phyloP scores from a whole-genome alignment of 2,113 vertebrate genomes.

The Pyxicephalus adspersus region DNA sequence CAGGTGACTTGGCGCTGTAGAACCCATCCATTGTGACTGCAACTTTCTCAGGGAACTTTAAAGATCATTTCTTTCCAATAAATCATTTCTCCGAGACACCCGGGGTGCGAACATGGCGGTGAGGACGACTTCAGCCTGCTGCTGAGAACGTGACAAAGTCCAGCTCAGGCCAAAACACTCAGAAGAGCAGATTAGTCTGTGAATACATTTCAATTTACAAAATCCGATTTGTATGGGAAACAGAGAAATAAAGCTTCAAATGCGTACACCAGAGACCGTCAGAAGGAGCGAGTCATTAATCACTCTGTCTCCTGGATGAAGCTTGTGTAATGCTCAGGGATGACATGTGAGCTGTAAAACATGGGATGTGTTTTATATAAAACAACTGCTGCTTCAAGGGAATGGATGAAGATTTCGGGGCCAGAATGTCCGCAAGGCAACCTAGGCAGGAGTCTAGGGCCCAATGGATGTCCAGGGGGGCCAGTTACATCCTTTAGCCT shows the following conservation, averaged over 20 bases:
- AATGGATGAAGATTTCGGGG: no score
- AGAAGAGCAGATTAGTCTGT: slow-evolving; percentile 7
- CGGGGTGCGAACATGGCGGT: neutral
- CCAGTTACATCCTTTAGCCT: no score
- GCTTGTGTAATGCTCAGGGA: slow-evolving; percentile 30
- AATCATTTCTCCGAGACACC: slow-evolving; percentile 46
- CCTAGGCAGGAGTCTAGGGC: no score
- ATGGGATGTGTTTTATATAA: neutral
- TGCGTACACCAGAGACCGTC: slow-evolving; percentile 25
- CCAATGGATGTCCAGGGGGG: no score
- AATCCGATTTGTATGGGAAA: slow-evolving; percentile 22
- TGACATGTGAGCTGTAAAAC: slow-evolving; percentile 5
- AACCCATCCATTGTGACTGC: neutral
- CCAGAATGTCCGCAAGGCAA: no score
- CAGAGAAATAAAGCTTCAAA: slow-evolving; percentile 13
- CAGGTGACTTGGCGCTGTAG: slow-evolving; percentile 17
- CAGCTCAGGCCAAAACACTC: slow-evolving; percentile 17
- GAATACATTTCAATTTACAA: slow-evolving; percentile 33
- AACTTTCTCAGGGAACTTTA: slow-evolving; percentile 38
- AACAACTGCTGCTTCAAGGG: no score
- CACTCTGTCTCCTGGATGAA: slow-evolving; percentile 37
- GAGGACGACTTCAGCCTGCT: neutral
- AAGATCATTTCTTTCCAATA: slow-evolving; percentile 41
- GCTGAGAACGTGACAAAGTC: slow-evolving; percentile 27
- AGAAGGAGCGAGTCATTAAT: slow-evolving; percentile 32